These are phyloP conservation scores for Panulirus ornatus DNA, from an alignment of 1,140 invertebrate genomes.

Conservation along the genomic window DNA sequence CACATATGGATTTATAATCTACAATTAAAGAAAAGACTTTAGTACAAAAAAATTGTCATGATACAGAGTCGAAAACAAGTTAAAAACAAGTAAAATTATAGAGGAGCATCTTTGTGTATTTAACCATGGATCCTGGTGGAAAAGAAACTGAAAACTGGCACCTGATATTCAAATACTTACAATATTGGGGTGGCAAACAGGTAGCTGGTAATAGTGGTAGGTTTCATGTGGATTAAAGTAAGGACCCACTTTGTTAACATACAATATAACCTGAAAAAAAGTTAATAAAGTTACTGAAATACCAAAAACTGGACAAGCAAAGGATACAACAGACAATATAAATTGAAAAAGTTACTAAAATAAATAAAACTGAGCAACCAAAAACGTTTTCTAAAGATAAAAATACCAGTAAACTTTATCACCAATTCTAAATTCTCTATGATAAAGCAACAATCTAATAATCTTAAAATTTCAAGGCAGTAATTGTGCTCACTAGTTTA, in stretches of 20 bases:
- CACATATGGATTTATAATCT: too few species aligned
- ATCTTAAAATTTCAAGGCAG: too few species aligned
- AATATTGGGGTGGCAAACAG: slow-evolving; percentile 80
- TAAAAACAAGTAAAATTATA: too few species aligned
- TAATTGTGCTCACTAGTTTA: too few species aligned
- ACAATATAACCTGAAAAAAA: slow-evolving; percentile 78
- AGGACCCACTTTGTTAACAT: slow-evolving; percentile 82
- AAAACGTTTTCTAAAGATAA: not conserved
- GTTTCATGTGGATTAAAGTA: slow-evolving; percentile 82
- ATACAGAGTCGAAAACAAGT: too few species aligned
- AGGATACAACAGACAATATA: not conserved
- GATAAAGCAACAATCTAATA: too few species aligned
- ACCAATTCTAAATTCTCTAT: not conserved
- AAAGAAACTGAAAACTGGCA: too few species aligned
- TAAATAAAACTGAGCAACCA: not conserved
- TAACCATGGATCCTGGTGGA: too few species aligned
- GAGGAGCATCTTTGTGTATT: too few species aligned
- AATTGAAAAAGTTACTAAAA: not conserved
- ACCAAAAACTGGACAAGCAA: not conserved
- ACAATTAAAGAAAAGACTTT: too few species aligned
- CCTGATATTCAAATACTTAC: slow-evolving; percentile 77
- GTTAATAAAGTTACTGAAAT: not conserved
- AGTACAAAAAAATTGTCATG: too few species aligned
- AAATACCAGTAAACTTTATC: not conserved
- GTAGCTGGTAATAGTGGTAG: slow-evolving; percentile 81